Evolutionary conservation across 64 coral and sea anemone genomes (phyloP).

Genomic region (Dendronephthya gigantea): DNA sequence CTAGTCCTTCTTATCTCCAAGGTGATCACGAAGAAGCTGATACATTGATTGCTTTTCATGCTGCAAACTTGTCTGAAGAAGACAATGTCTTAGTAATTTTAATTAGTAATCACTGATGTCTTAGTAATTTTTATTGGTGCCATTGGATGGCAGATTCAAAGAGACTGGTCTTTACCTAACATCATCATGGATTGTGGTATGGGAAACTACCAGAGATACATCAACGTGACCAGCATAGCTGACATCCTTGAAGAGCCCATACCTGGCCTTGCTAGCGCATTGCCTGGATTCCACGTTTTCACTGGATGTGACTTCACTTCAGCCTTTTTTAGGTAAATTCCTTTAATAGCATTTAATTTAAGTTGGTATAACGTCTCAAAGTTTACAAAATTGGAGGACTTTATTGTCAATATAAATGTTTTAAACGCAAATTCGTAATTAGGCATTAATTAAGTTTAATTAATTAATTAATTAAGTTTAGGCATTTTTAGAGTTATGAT

Average conservation of each 20-base stretch:
- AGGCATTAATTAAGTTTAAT: too few relatives aligned
- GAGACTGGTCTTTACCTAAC: not conserved
- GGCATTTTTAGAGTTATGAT: too few relatives aligned
- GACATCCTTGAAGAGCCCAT: not conserved
- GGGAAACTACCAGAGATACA: not conserved
- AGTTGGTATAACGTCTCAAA: too few relatives aligned
- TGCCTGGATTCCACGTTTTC: not conserved
- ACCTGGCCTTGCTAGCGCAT: not conserved
- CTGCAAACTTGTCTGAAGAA: not conserved
- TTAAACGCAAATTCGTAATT: too few relatives aligned
- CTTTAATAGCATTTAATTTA: too few relatives aligned
- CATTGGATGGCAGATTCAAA: not conserved
- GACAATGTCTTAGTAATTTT: not conserved
- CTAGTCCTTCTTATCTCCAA: not conserved
- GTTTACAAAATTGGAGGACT: too few relatives aligned
- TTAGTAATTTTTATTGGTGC: not conserved
- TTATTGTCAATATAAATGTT: too few relatives aligned
- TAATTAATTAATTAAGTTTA: too few relatives aligned
- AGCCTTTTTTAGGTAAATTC: not conserved
- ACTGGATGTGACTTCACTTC: too few relatives aligned
- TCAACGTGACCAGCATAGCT: not conserved
- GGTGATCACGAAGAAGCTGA: conserved; percentile 5
- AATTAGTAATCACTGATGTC: not conserved
- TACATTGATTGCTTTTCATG: not conserved
- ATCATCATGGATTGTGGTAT: conserved; percentile 10